Evolutionary conservation across 2,888 invertebrate species (phyloP), one percentile per base, ranked within the genome.

Genomic region (Eupithecia pulchellata): DNA sequence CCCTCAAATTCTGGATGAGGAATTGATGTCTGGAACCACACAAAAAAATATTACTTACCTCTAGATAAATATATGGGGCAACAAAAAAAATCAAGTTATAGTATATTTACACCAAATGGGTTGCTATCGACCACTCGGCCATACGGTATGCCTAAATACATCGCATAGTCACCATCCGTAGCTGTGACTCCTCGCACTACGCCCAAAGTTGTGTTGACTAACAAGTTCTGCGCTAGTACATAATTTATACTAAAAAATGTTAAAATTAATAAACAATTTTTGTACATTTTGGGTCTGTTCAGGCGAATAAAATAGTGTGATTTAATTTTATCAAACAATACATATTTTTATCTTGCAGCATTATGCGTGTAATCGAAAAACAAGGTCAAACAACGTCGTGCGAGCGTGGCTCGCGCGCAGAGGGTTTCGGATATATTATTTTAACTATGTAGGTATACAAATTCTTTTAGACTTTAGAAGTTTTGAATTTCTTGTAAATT

Each of bases 71-170:
- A 11, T 20, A n/a, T 11, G 9, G 20, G 3, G 20, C 47, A 3
- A n/a, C 47, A n/a, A n/a, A 42, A 47, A n/a, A 47, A 47, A 20
- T 9, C 47, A 47, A 3, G 11, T 47, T n/a, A 11, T 20, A 47
- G 30, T 17, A 58, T 17, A 66, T 87, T 85, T 77, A 90, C 90
- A 74, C 89, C 88, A 69, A 90, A 90, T n/a, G 89, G 89, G 77
- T 89, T 88, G 14, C 62, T 77, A n/a, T 66, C 68, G 62, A 88
- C 75, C 0, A 90, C 84, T 34, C 73, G 79, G 4, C 84, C 90
- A 58, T 88, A 90, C 0, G 90, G 90, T 79, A 90, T 88, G 2
- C 89, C 90, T 77, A 89, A 77, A 64, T 86, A 90, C 86, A 87
- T 86, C 6, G 84, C 78, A 69, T 87, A 85, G 34, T 84, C 82